A percentile compares a stretch with the other conserved stretches of the same genome.
Conservation (phyloP, 64 coral and sea anemone genomes). For the Stylophora pistillata region DNA sequence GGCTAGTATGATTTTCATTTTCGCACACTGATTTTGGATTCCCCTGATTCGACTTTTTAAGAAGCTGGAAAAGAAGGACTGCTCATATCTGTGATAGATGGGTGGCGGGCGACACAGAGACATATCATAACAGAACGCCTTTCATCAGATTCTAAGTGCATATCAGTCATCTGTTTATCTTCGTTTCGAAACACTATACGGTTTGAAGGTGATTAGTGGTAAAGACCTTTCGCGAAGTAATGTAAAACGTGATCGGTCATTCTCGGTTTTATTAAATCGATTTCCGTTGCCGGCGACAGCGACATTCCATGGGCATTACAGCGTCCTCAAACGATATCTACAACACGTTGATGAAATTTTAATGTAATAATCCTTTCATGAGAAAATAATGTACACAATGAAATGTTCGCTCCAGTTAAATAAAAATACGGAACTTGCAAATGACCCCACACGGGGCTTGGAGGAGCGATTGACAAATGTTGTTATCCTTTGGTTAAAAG, state of each 20-base stretch:
- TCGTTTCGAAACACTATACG: not conserved
- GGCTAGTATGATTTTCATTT: not conserved
- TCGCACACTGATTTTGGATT: no score
- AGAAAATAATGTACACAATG: no score
- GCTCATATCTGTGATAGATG: not conserved
- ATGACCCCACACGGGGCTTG: no score
- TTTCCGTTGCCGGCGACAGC: not conserved
- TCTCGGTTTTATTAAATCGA: not conserved
- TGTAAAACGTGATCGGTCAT: not conserved
- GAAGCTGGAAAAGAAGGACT: no score
- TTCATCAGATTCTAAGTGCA: not conserved
- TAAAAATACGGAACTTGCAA: no score
- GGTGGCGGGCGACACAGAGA: not conserved
- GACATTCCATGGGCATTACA: not conserved
- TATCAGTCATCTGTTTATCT: not conserved
- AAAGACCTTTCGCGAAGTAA: not conserved
- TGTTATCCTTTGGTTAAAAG: no score
- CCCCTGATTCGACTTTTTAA: no score
- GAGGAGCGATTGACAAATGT: no score
- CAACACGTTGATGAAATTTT: no score
- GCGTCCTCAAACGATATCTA: no score
- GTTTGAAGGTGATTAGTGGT: not conserved
- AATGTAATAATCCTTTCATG: no score
- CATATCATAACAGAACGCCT: not conserved
- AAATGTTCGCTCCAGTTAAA: no score